Conservation (phyloP, 2,797 vertebrate genomes). For the Esox lucius region DNA sequence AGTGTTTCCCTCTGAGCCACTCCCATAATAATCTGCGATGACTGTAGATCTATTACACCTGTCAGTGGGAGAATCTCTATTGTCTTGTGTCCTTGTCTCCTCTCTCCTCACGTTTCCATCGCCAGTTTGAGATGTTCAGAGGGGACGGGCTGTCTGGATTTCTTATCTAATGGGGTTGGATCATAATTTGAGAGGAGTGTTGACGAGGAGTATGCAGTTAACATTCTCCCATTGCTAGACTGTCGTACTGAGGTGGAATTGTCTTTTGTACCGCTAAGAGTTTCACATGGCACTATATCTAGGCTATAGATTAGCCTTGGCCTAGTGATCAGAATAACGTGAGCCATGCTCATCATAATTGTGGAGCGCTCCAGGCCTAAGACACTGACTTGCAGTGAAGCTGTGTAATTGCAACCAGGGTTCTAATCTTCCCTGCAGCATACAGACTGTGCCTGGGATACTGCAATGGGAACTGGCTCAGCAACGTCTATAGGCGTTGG, state of each 20-base stretch:
- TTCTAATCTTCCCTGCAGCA: background rate
- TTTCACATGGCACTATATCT: background rate
- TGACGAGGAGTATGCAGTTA: too few species aligned
- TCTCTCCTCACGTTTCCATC: too few species aligned
- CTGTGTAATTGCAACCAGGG: background rate
- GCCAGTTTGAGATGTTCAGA: too few species aligned
- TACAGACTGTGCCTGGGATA: too few species aligned
- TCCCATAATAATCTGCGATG: background rate
- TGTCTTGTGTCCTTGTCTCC: too few species aligned
- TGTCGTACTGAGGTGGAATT: background rate
- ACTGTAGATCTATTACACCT: background rate
- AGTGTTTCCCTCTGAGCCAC: slow-evolving; percentile 1
- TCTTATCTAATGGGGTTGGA: too few species aligned
- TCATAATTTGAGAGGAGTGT: too few species aligned
- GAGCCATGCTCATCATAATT: background rate
- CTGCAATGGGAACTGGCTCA: too few species aligned
- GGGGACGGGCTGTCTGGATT: too few species aligned
- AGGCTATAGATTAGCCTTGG: background rate
- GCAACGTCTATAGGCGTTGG: too few species aligned
- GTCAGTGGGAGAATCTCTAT: background rate
- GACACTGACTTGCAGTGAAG: background rate
- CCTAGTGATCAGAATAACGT: background rate
- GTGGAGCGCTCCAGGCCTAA: background rate
- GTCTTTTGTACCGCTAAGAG: background rate
- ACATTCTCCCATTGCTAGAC: background rate